Conservation (phyloP, 2,113 vertebrate species). For the Tor tambroides region DNA sequence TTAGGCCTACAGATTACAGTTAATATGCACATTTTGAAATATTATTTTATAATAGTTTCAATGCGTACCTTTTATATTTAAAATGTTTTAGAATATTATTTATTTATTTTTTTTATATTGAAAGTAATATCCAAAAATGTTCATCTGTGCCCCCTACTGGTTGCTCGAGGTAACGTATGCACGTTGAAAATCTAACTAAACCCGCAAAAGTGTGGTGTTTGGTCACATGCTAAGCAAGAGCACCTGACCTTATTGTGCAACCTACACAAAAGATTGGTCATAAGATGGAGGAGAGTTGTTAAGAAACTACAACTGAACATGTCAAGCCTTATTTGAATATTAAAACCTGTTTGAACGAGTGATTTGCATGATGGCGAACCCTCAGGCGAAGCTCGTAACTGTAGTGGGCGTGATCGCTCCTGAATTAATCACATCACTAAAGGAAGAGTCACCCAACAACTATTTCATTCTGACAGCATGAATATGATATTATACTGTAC, state of each 20-base stretch:
- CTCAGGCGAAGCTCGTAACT: background rate
- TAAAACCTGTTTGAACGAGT: conserved; percentile 34
- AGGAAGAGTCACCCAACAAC: background rate
- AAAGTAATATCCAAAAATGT: background rate
- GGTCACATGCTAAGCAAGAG: conserved; percentile 3
- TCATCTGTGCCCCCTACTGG: background rate
- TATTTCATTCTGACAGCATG: background rate
- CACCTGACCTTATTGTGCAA: conserved; percentile 21
- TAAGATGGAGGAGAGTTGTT: background rate
- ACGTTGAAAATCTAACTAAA: background rate
- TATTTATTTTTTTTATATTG: no score
- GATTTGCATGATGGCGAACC: conserved; percentile 45
- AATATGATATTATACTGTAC: background rate
- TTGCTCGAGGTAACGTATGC: background rate
- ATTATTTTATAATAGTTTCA: background rate
- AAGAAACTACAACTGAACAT: background rate
- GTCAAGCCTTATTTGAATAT: conserved; percentile 31
- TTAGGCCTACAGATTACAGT: background rate
- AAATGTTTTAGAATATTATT: background rate
- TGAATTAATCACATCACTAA: background rate
- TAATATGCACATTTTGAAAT: background rate
- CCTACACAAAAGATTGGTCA: conserved; percentile 4
- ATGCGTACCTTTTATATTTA: background rate
- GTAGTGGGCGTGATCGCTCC: conserved; percentile 7
- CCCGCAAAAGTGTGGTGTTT: background rate